Percentiles rank a stretch among this genome's conserved stretches.
Conservation (phyloP, 2,888 invertebrate species). For the Hesperia comma region DNA sequence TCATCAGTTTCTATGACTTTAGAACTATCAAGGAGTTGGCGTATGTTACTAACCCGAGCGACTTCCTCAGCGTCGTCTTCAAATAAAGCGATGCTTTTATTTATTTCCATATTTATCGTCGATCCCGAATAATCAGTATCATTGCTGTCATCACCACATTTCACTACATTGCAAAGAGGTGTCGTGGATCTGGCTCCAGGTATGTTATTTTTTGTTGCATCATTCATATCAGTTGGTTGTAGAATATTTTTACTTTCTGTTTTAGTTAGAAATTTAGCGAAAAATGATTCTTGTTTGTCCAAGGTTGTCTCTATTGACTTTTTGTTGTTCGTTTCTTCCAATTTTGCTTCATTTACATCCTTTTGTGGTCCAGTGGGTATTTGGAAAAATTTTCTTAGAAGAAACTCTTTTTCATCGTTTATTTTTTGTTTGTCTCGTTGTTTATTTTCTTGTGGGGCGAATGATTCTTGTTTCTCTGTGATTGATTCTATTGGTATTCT, state of each 20-base stretch:
- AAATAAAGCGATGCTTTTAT: constrained; percentile 74
- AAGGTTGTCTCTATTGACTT: constrained; percentile 55
- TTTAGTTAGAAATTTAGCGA: constrained; percentile 67
- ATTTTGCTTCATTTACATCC: constrained; percentile 42
- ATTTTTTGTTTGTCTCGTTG: constrained; percentile 32
- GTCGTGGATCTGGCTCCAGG: constrained; percentile 50
- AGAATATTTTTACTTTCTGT: constrained; percentile 38
- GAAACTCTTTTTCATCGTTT: constrained; percentile 60
- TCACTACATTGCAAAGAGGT: constrained; percentile 58
- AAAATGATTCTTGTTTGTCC: constrained; percentile 76
- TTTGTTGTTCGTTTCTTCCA: constrained; percentile 31
- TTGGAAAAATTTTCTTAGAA: constrained; percentile 63
- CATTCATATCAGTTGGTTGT: neutral
- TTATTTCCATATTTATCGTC: constrained; percentile 77
- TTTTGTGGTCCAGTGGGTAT: constrained; percentile 38
- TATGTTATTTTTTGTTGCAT: constrained; percentile 38
- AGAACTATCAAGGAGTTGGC: constrained; percentile 61
- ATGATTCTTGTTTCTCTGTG: constrained; percentile 73
- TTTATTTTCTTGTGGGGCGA: constrained; percentile 49
- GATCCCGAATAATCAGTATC: constrained; percentile 73
- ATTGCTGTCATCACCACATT: constrained; percentile 68
- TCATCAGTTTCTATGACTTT: constrained; percentile 44
- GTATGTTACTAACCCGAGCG: constrained; percentile 62
- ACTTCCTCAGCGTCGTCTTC: constrained; percentile 67
- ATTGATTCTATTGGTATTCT: constrained; percentile 52